These are phyloP conservation scores for Apeltes quadracus DNA, from an alignment of 2,113 vertebrate species.

Conservation along the genomic window DNA sequence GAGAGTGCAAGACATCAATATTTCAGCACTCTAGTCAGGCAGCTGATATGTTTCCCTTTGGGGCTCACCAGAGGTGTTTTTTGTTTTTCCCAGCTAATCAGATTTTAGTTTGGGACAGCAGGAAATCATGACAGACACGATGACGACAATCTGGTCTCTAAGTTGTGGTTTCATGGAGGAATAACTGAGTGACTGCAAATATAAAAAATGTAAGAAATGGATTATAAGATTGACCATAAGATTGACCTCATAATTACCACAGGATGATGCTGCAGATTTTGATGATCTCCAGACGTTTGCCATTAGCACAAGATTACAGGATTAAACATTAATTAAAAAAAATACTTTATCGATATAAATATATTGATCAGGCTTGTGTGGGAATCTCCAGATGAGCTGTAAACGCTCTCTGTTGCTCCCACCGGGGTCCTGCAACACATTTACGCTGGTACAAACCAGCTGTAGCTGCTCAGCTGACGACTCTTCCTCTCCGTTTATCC, in stretches of 20 bases:
- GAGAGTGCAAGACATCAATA: conserved; percentile 68
- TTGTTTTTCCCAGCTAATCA: conserved; percentile 46
- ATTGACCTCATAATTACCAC: not conserved
- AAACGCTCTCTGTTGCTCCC: conserved; percentile 52
- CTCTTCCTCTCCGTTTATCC: not conserved
- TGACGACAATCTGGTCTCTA: not conserved
- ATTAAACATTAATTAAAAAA: not conserved
- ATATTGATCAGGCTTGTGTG: conserved; percentile 25
- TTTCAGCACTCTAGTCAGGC: conserved; percentile 60
- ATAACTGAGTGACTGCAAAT: no score
- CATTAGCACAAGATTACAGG: no score
- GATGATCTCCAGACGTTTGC: not conserved
- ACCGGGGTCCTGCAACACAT: conserved; percentile 23
- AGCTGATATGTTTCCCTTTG: conserved; percentile 57
- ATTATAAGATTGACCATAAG: not conserved
- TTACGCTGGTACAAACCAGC: conserved; percentile 30
- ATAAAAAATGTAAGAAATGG: not conserved
- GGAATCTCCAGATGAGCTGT: conserved; percentile 47
- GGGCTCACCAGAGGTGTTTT: conserved; percentile 60
- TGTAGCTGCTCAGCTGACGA: conserved; percentile 14
- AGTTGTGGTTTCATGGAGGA: conserved; percentile 8
- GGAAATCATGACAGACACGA: conserved; percentile 14
- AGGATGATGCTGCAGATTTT: not conserved
- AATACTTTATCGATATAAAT: not conserved
- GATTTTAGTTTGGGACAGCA: conserved; percentile 12